phyloP scores from a whole-genome alignment of 2,888 invertebrate genomes.

The Scaeva pyrastri region DNA sequence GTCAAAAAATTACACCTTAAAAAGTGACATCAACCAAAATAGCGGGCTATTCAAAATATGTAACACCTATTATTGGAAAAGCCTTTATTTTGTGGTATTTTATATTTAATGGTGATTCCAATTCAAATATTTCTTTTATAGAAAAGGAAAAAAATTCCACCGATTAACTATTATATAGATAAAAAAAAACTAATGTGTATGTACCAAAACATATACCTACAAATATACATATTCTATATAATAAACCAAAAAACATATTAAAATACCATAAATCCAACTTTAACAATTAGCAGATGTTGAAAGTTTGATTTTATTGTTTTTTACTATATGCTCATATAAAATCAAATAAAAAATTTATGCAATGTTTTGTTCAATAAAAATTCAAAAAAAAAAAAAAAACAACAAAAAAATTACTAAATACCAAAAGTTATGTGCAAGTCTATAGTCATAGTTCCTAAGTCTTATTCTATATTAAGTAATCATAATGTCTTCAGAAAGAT shows the following conservation, averaged over 20 bases:
- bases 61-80: too few relatives aligned
- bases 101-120: too few relatives aligned
- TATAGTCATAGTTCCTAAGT: neutral
- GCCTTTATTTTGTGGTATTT: too few relatives aligned
- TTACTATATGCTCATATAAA: conserved; percentile 6
- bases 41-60: too few relatives aligned
- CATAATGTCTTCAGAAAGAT: neutral
- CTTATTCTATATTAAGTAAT: conserved; percentile 9
- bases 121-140: too few relatives aligned
- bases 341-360: conserved; percentile 18
- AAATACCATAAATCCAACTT: neutral
- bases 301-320: conserved; percentile 8
- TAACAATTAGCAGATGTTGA: conserved; percentile 21
- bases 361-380: neutral
- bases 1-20: too few relatives aligned
- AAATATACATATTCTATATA: neutral
- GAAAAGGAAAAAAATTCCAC: too few relatives aligned
- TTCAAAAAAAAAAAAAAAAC: neutral
- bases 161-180: too few relatives aligned
- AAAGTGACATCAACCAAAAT: too few relatives aligned
- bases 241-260: neutral
- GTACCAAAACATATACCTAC: too few relatives aligned
- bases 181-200: neutral
- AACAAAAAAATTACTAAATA: neutral
- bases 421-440: neutral